A percentile compares a stretch with the other conserved stretches of the same genome.
Evolutionary conservation across 2,888 invertebrate genomes (phyloP).

Genomic region (Epinotia nisella): DNA sequence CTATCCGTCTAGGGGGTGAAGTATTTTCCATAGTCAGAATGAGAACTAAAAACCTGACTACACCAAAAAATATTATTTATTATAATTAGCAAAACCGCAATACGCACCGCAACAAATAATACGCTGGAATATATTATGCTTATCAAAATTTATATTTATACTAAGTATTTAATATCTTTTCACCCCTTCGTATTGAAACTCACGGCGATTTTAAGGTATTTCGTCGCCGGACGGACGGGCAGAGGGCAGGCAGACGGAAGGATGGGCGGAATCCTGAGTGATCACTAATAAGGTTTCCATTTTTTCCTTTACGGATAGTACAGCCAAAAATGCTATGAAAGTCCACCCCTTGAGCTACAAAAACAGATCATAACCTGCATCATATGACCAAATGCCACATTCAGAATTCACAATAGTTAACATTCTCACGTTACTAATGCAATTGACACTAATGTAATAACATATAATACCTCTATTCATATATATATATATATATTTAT

Average conservation of each 20-base stretch:
- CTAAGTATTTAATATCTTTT: neutral
- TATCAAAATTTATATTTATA: no score
- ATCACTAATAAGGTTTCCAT: neutral
- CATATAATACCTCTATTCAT: no score
- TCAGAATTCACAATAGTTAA: neutral
- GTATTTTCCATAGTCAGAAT: neutral
- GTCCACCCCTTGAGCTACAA: neutral
- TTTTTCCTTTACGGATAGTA: neutral
- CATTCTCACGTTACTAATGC: neutral
- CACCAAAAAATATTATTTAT: neutral
- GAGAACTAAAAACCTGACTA: no score
- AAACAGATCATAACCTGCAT: neutral
- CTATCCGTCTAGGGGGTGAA: neutral
- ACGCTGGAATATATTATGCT: neutral
- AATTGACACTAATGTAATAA: neutral
- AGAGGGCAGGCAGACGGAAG: neutral
- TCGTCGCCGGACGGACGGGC: neutral
- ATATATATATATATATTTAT: no score
- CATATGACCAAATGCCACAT: neutral
- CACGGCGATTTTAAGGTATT: neutral
- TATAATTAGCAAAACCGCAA: neutral
- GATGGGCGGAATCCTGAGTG: neutral
- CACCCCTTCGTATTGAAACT: neutral
- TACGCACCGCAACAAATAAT: no score
- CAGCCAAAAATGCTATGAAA: neutral